A percentile compares a stretch with the other conserved stretches of the same genome.
Evolutionary conservation across 1,140 invertebrate species (phyloP).

Genomic region (Papilio aristodemus): DNA sequence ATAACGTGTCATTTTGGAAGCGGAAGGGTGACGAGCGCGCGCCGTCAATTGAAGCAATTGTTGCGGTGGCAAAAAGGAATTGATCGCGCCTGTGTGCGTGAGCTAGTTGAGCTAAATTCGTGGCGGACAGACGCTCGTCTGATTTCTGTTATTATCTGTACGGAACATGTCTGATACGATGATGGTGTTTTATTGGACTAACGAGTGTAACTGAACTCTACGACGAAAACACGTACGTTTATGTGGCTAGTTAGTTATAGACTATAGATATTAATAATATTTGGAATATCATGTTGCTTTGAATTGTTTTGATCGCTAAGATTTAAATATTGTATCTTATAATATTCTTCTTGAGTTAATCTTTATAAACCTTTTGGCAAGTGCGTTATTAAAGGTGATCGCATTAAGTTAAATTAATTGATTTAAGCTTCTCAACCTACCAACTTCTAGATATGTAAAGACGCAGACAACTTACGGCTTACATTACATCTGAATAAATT

Average conservation of each 20-base stretch:
- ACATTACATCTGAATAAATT: too few species aligned
- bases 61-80: conserved; percentile 58
- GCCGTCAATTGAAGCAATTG: conserved; percentile 63
- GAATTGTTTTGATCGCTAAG: too few species aligned
- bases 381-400: too few species aligned
- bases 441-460: too few species aligned
- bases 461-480: too few species aligned
- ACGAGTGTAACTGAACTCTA: conserved; percentile 25
- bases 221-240: not conserved
- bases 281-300: not conserved
- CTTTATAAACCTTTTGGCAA: too few species aligned
- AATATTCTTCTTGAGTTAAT: too few species aligned
- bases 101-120: conserved; percentile 51
- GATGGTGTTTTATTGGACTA: conserved; percentile 24
- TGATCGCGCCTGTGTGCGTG: conserved; percentile 44
- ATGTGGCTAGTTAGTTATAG: not conserved
- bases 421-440: too few species aligned
- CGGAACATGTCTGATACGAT: conserved; percentile 26
- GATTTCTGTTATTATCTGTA: conserved; percentile 38
- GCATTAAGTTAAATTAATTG: too few species aligned
- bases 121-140: conserved; percentile 46
- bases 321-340: too few species aligned
- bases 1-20: conserved; percentile 40
- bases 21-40: conserved; percentile 54
- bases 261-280: not conserved